Evolutionary conservation across 2,888 invertebrate genomes (phyloP).

Genomic region (Amorpha juglandis): DNA sequence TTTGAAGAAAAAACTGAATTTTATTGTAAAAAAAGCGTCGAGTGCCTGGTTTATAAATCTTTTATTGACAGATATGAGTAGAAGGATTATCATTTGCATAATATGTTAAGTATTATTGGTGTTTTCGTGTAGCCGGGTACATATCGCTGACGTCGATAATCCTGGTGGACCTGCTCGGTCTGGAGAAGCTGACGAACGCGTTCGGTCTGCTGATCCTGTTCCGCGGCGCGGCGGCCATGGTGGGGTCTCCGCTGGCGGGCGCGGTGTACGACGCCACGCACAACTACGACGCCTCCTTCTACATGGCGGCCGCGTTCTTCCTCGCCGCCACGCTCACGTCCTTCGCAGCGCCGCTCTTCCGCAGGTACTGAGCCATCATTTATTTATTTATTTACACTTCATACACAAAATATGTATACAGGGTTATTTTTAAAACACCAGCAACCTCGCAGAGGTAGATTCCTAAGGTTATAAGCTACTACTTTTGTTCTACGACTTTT

Average conservation of each 20-base stretch:
- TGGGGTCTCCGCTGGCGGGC: constrained; percentile 93
- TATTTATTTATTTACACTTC: too few relatives aligned
- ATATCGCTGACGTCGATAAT: constrained; percentile 99
- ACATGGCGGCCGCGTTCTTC: constrained; percentile 95
- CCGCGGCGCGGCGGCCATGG: constrained; percentile 96
- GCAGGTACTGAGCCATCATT: constrained; percentile 66
- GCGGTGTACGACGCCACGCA: constrained; percentile 94
- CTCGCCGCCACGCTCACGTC: constrained; percentile 93
- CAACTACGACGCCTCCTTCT: constrained; percentile 95
- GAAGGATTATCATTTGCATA: too few relatives aligned
- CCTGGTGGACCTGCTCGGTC: constrained; percentile 96
- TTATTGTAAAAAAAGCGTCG: too few relatives aligned
- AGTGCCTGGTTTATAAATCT: too few relatives aligned
- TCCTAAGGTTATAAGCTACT: too few relatives aligned
- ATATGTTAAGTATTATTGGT: neutral
- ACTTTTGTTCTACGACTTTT: too few relatives aligned
- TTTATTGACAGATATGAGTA: too few relatives aligned
- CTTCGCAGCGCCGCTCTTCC: constrained; percentile 90
- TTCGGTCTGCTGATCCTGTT: constrained; percentile 98
- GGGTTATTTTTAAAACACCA: too few relatives aligned
- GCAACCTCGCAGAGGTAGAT: too few relatives aligned
- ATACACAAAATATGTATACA: too few relatives aligned
- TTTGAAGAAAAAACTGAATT: too few relatives aligned
- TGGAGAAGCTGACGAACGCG: constrained; percentile 98
- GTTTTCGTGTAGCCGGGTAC: constrained; percentile 91